These are phyloP conservation scores for Andrena praecox DNA, from an alignment of 2,888 invertebrate genomes.

Conservation along the genomic window DNA sequence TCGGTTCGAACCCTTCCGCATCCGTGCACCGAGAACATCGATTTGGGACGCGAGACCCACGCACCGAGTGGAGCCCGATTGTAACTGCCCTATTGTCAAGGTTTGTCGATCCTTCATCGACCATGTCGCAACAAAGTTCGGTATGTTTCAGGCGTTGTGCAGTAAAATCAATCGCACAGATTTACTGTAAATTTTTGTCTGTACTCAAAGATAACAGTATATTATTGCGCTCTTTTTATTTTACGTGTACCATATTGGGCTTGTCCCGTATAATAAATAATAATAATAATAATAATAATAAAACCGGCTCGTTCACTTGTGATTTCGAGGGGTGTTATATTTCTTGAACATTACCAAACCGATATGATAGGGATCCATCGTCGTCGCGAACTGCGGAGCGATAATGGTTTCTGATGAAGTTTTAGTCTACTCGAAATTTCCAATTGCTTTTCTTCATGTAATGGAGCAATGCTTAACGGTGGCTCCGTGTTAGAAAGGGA, in stretches of 20 bases:
- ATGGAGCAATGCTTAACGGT: neutral
- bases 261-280: too few relatives aligned
- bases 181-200: neutral
- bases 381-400: neutral
- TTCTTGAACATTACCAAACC: neutral
- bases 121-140: slow-evolving; percentile 54
- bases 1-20: slow-evolving; percentile 10
- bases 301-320: neutral
- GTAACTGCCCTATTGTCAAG: neutral
- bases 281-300: too few relatives aligned
- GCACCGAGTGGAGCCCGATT: neutral
- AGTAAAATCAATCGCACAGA: neutral
- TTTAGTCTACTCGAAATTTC: neutral
- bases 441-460: too few relatives aligned
- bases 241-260: too few relatives aligned
- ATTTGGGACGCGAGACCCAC: neutral
- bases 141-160: slow-evolving; percentile 32
- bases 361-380: neutral
- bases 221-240: too few relatives aligned
- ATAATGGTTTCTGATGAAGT: neutral
- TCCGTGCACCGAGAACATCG: neutral
- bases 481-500: neutral
- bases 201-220: too few relatives aligned
- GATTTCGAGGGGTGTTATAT: neutral
- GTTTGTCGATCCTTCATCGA: slow-evolving; percentile 11